A percentile compares a stretch with the other conserved stretches of the same genome.
These are phyloP conservation scores for Catamblyrhynchus diadema DNA, from an alignment of 2,797 vertebrate genomes.

Conservation along the genomic window DNA sequence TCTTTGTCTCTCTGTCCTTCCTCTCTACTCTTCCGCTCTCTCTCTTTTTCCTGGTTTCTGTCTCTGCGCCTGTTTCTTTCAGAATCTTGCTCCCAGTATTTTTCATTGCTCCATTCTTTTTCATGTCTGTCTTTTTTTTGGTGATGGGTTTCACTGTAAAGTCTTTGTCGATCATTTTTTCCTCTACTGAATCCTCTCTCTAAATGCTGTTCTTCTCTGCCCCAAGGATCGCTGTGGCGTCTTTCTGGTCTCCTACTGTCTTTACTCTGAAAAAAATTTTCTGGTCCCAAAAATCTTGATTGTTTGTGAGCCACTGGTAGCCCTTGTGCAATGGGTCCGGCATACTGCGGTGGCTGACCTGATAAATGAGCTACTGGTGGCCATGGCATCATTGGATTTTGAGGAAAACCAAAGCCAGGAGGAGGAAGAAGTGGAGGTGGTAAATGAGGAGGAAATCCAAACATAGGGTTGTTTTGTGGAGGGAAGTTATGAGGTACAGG, in stretches of 20 bases:
- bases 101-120: conserved; percentile 76
- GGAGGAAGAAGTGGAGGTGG: conserved; percentile 82
- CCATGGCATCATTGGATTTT: conserved; percentile 80
- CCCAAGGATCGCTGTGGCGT: conserved; percentile 87
- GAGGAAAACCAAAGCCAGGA: conserved; percentile 80
- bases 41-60: conserved; percentile 77
- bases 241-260: conserved; percentile 83
- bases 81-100: conserved; percentile 77
- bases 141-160: conserved; percentile 85
- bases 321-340: conserved; percentile 72
- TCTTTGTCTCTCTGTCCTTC: conserved; percentile 81
- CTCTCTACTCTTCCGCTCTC: conserved; percentile 78
- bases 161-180: conserved; percentile 83
- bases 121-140: conserved; percentile 87
- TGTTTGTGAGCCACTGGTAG: conserved; percentile 64
- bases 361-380: conserved; percentile 73
- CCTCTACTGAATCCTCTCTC: conserved; percentile 79
- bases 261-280: conserved; percentile 78
- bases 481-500: conserved; percentile 71
- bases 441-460: conserved; percentile 80
- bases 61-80: conserved; percentile 82
- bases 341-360: conserved; percentile 75
- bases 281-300: conserved; percentile 75
- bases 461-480: conserved; percentile 73
- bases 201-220: conserved; percentile 79